A percentile compares a stretch with the other conserved stretches of the same genome.
These are phyloP conservation scores for Mylabris sibirica DNA, from an alignment of 2,888 invertebrate species.

Conservation along the genomic window DNA sequence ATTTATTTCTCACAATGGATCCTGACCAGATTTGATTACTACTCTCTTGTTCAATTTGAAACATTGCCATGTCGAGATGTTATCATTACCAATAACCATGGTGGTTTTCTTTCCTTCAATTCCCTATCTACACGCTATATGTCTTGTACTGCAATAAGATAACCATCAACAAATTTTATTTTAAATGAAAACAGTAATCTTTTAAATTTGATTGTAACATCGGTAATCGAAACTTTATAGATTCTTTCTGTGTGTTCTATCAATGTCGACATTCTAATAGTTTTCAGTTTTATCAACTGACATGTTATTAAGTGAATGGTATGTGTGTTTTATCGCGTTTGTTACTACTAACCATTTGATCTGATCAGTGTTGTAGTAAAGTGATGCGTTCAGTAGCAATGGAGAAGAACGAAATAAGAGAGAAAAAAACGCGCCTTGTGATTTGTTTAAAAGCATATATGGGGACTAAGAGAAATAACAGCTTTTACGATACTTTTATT, in stretches of 20 bases:
- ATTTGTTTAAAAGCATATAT: slow-evolving; percentile 45
- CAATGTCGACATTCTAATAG: slow-evolving; percentile 7
- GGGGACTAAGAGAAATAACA: slow-evolving; percentile 44
- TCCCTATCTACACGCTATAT: slow-evolving; percentile 35
- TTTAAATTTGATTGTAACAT: not conserved
- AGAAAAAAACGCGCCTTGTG: slow-evolving; percentile 37
- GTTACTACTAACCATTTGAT: slow-evolving; percentile 27
- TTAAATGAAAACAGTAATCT: not conserved
- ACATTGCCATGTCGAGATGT: slow-evolving; percentile 39
- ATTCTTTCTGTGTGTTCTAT: not conserved
- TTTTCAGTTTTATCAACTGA: not conserved
- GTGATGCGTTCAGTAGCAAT: slow-evolving; percentile 6
- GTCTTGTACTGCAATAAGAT: slow-evolving; percentile 19
- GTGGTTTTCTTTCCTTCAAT: slow-evolving; percentile 29
- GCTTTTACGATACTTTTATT: slow-evolving; percentile 35
- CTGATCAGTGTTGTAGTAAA: not conserved
- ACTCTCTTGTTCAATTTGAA: slow-evolving; percentile 38
- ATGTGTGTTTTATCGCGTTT: slow-evolving; percentile 18
- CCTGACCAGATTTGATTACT: slow-evolving; percentile 33
- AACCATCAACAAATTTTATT: not conserved
- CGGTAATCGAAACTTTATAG: not conserved
- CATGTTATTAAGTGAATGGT: slow-evolving; percentile 27
- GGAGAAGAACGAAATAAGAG: too few species aligned
- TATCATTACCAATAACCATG: slow-evolving; percentile 35
- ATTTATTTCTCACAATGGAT: slow-evolving; percentile 21